Base-by-base conservation (phyloP, 2,888 invertebrate species). In the Lepidocyrtoides sp. region DNA sequence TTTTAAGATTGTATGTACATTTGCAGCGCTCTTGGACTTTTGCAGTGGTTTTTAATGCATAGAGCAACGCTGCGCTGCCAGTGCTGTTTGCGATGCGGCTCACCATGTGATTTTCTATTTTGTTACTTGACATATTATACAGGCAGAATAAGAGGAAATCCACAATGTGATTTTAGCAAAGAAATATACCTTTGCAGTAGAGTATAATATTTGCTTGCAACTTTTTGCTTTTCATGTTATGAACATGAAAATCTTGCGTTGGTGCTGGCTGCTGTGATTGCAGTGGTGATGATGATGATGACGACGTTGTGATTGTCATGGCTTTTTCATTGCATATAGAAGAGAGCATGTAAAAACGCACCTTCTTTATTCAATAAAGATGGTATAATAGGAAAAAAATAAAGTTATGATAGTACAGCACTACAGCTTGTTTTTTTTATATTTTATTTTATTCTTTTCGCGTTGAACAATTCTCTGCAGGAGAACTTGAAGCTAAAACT, bases 21-120 rank as follows among this genome's bases (percentile, higher is more conserved):
- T 75, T 48, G 5, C 36, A 75, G 48, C 12, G 72, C 44, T 75
- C 48, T 75, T 75, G 72, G 48, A 75, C 72, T 75, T 75, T 41
- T 36, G 29, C 23, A 32, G n/a, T n/a, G n/a, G n/a, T 63, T 29
- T 29, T 29, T 63, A 29, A 29, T 54, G 54, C 54, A 54, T 17
- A 48, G 10, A 69, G 8, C 8, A n/a, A 17, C n/a, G n/a, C 12
- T 12, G 12, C 5, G 10, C n/a, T 14, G 17, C 4, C 20, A 63
- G 5, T 69, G 66, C 69, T 41, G 14, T 26, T 75, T 23, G 14
- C 72, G 44, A 75, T 75, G 72, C 48, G 72, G 14, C 48, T 75
- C 44, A 23, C 72, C 72, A 75, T 75, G 72, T 75, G 72, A 75
- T 44, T 44, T 57, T 26, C 20, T 69, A 48, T 48, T 48, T 48